Evolutionary conservation across 2,797 vertebrate genomes (phyloP).

Genomic region (Tragopan temminckii): DNA sequence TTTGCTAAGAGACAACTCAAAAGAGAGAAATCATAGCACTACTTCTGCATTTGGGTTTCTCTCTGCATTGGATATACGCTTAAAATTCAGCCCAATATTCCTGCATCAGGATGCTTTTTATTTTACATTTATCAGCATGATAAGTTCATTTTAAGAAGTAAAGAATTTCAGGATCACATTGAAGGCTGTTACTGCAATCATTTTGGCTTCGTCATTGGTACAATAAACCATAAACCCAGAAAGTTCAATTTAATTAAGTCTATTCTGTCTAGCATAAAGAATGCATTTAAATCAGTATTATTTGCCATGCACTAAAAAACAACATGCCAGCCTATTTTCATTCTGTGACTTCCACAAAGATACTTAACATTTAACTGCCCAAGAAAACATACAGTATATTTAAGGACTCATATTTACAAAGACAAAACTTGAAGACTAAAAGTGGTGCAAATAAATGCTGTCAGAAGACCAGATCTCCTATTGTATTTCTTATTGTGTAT

Average conservation of each 20-base stretch:
- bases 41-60: neutral
- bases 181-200: slow-evolving; percentile 1
- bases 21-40: neutral
- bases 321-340: neutral
- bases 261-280: slow-evolving; percentile 17
- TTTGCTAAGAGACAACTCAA: neutral
- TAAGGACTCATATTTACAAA: neutral
- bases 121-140: slow-evolving; percentile 4
- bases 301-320: slow-evolving; percentile 33
- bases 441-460: neutral
- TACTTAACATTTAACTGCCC: neutral
- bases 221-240: slow-evolving; percentile 36
- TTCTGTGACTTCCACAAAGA: neutral
- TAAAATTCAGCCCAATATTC: neutral
- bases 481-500: neutral
- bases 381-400: neutral
- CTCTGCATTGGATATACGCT: neutral
- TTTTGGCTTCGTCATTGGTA: neutral
- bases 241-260: slow-evolving; percentile 43
- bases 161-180: slow-evolving; percentile 1
- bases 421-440: neutral
- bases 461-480: neutral
- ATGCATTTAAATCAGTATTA: slow-evolving; percentile 7
- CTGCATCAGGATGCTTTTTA: neutral
- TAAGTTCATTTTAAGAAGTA: neutral